These are phyloP conservation scores for Chanos chanos DNA, from an alignment of 2,797 vertebrate genomes.

Conservation along the genomic window DNA sequence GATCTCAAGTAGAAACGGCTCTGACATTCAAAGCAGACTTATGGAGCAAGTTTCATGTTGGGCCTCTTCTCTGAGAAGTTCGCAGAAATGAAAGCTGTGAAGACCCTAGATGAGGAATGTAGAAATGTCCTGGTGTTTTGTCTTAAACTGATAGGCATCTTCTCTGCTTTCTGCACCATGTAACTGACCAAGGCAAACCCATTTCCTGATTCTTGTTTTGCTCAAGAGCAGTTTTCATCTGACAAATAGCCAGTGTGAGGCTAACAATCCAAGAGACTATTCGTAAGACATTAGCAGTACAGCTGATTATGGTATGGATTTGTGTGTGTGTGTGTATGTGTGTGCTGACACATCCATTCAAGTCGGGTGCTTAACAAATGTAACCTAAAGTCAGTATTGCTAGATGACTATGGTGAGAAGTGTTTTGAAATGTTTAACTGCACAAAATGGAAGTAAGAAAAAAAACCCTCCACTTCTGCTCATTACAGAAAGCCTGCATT, in stretches of 20 bases:
- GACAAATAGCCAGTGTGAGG: not conserved
- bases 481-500: too few species aligned
- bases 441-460: too few species aligned
- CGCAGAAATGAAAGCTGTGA: not conserved
- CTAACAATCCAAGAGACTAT: too few species aligned
- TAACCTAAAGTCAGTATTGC: too few species aligned
- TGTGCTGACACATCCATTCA: too few species aligned
- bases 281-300: too few species aligned
- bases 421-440: too few species aligned
- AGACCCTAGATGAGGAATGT: conserved; percentile 14
- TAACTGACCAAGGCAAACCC: not conserved
- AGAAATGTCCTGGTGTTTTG: conserved; percentile 49
- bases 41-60: not conserved
- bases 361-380: too few species aligned
- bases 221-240: not conserved
- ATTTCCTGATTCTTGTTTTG: conserved; percentile 20
- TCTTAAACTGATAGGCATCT: conserved; percentile 30
- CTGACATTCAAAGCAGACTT: not conserved
- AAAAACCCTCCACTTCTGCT: too few species aligned
- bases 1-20: not conserved
- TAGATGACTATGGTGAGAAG: too few species aligned
- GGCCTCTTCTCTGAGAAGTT: not conserved
- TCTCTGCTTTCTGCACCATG: conserved; percentile 18
- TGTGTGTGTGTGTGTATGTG: too few species aligned
- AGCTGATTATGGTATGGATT: too few species aligned